A percentile compares a stretch with the other conserved stretches of the same genome.
These are phyloP conservation scores for Boleophthalmus pectinirostris DNA, from an alignment of 2,113 vertebrate genomes.

Conservation along the genomic window DNA sequence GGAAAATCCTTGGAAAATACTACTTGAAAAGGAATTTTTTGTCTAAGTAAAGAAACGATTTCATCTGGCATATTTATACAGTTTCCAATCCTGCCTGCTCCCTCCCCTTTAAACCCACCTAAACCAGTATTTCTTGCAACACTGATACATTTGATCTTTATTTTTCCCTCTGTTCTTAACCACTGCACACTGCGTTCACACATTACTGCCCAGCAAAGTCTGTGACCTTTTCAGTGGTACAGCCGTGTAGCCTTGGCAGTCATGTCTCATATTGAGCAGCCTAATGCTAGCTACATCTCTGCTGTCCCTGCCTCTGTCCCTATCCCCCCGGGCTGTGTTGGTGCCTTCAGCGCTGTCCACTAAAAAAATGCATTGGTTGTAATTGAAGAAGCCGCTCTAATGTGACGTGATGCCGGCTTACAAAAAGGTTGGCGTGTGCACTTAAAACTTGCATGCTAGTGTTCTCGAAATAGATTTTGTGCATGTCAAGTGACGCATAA, in stretches of 20 bases:
- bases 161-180: conserved; percentile 38
- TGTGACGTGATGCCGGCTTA: conserved; percentile 51
- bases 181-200: conserved; percentile 72
- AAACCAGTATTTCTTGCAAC: not conserved
- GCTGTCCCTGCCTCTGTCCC: conserved; percentile 59
- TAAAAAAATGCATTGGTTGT: conserved; percentile 61
- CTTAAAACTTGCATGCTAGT: conserved; percentile 19
- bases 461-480: conserved; percentile 7
- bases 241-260: conserved; percentile 73
- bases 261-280: conserved; percentile 79
- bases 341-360: conserved; percentile 75
- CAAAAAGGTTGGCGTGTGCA: conserved; percentile 32
- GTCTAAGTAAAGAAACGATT: not conserved
- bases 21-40: too few species aligned
- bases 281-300: conserved; percentile 67
- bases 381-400: conserved; percentile 79
- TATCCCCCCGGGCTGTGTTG: conserved; percentile 59
- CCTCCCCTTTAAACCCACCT: not conserved
- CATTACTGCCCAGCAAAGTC: conserved; percentile 74
- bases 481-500: conserved; percentile 15
- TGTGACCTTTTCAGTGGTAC: conserved; percentile 77
- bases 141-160: conserved; percentile 31
- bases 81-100: not conserved
- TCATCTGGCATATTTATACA: not conserved
- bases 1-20: too few species aligned